phyloP scores from a whole-genome alignment of 2,113 vertebrate species.

The Xiphophorus couchianus region DNA sequence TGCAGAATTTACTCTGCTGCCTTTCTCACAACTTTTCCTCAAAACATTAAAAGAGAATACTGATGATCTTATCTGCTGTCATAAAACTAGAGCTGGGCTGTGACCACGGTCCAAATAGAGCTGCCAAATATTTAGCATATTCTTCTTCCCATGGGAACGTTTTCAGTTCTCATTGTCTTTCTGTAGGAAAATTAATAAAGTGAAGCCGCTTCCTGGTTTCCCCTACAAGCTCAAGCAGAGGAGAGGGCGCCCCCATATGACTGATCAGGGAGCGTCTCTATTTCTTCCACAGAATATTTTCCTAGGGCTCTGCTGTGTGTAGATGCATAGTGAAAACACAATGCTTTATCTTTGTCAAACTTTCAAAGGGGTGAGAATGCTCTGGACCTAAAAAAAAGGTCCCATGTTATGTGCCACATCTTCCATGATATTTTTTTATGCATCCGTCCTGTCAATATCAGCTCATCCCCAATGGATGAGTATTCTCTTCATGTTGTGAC shows the following conservation, averaged over 20 bases:
- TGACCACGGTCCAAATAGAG: constrained; percentile 38
- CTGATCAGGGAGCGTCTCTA: constrained; percentile 7
- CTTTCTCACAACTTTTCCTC: background rate
- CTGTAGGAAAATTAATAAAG: constrained; percentile 50
- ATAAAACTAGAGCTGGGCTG: constrained; percentile 14
- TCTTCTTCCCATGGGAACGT: constrained; percentile 42
- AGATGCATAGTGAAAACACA: constrained; percentile 20
- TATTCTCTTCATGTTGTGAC: constrained; percentile 60
- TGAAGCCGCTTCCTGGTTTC: constrained; percentile 21
- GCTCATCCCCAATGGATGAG: constrained; percentile 59
- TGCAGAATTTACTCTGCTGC: constrained; percentile 11
- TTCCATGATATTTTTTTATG: constrained; percentile 48
- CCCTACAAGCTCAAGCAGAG: constrained; percentile 35
- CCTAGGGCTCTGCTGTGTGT: constrained; percentile 1
- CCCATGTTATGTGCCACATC: constrained; percentile 9
- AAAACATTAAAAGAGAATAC: background rate
- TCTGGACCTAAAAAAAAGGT: constrained; percentile 14
- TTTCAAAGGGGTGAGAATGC: constrained; percentile 38
- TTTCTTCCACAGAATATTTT: constrained; percentile 5
- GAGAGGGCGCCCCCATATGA: constrained; percentile 69
- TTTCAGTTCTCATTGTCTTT: constrained; percentile 48
- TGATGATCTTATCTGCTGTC: background rate
- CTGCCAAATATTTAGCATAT: constrained; percentile 37
- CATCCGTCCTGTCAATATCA: constrained; percentile 53
- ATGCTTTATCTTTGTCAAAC: constrained; percentile 3